phyloP scores from a whole-genome alignment of 1,140 invertebrate species.

The Drosophila burlai region DNA sequence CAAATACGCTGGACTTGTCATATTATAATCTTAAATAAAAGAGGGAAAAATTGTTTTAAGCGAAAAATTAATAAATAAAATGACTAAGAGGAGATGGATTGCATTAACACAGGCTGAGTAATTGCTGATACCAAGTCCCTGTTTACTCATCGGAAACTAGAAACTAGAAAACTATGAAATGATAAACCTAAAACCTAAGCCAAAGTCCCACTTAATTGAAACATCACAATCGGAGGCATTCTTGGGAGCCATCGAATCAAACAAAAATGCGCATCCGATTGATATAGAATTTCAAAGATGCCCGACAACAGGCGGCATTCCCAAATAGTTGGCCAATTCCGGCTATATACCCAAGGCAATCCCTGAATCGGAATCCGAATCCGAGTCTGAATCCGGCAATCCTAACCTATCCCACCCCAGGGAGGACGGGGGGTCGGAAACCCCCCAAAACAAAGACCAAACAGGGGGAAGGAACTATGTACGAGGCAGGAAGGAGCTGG shows the following conservation, averaged over 20 bases:
- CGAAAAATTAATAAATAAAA: neutral
- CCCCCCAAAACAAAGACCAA: constrained; percentile 47
- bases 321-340: constrained; percentile 21
- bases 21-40: too few relatives aligned
- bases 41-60: neutral
- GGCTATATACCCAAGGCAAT: neutral
- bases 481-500: neutral
- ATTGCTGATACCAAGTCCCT: neutral
- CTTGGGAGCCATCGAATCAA: neutral
- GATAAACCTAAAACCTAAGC: neutral
- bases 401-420: constrained; percentile 21
- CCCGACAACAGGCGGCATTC: constrained; percentile 3
- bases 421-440: neutral
- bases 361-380: constrained; percentile 3
- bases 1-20: neutral
- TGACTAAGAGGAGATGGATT: neutral
- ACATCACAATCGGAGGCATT: constrained; percentile 1
- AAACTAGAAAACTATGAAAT: neutral
- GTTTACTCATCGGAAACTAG: neutral
- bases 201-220: constrained; percentile 4
- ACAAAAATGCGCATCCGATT: constrained; percentile 12
- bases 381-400: constrained; percentile 2
- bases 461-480: constrained; percentile 16
- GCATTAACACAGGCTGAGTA: neutral
- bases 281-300: constrained; percentile 24